Percentiles rank a stretch among this genome's conserved stretches.
These are phyloP conservation scores for Macquaria australasica DNA, from an alignment of 2,113 vertebrate species.

Conservation along the genomic window DNA sequence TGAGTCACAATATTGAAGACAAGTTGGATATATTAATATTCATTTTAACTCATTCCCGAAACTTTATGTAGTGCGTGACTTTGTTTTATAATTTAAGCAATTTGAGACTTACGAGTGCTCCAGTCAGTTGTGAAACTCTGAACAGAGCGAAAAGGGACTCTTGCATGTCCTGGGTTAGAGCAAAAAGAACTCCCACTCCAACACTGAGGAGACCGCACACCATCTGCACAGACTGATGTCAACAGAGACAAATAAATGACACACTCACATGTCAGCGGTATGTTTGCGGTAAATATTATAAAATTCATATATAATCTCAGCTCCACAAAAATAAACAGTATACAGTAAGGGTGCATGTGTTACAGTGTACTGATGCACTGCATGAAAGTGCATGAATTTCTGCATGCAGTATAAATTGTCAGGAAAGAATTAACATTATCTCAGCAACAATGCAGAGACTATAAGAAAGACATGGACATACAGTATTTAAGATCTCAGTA, in stretches of 20 bases:
- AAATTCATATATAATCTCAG: background rate
- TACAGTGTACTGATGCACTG: background rate
- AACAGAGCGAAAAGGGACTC: conserved; percentile 55
- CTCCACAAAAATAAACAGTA: background rate
- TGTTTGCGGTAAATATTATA: background rate
- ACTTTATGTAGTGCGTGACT: background rate
- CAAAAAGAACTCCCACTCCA: conserved; percentile 76
- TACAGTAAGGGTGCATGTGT: background rate
- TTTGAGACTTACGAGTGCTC: conserved; percentile 72
- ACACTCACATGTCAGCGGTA: background rate
- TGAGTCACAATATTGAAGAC: background rate
- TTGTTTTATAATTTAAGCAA: background rate
- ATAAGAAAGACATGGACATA: too few relatives aligned
- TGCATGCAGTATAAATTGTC: too few relatives aligned
- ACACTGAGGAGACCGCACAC: conserved; percentile 77
- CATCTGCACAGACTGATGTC: conserved; percentile 77
- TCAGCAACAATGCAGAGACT: background rate
- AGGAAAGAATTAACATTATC: too few relatives aligned
- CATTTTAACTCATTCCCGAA: background rate
- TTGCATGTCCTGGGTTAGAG: conserved; percentile 1
- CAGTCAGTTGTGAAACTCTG: conserved; percentile 80
- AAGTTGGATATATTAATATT: background rate
- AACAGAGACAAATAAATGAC: background rate
- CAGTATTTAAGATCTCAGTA: background rate
- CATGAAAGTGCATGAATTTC: too few relatives aligned